Evolutionary conservation across 92 coral and sea anemone genomes (phyloP), one percentile per base, ranked within the genome.

Genomic region (Epizoanthus ramosus): DNA sequence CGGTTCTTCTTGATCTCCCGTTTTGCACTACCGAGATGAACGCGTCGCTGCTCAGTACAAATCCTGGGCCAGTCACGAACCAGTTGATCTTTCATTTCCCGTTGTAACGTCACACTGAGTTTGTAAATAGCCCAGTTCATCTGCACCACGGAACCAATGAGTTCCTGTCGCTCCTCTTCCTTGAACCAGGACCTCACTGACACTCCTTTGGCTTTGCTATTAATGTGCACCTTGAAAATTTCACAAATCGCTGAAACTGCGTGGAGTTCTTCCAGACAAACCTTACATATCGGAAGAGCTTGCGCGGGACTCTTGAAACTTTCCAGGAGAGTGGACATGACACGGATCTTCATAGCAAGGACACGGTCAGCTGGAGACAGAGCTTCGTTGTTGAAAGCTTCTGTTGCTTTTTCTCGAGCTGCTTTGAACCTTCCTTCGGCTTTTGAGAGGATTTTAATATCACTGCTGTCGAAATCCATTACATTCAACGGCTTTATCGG

Each of bases 251-350:
- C 58, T 39, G 80, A 17, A 71, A 83, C 19, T 21, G 71, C 58
- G 65, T 83, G 68, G 14, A 83, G 81, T 71, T 83, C 80, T 41
- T 63, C 22, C 23, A 83, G 71, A 59, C 76, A 83, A 63, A 73
- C 37, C 18, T 47, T 59, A 52, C 87, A 83, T 25, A 60, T 43
- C 0, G 25, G 73, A 2, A 59, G 57, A 15, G 80, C 81, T 35
- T 68, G 23, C 15, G 14, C 58, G 14, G 87, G 74, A 41, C 67
- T 79, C 41, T 83, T 72, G 50, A 83, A 52, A 45, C 81, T 58
- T 45, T 79, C 87, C 56, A 83, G 68, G 31, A 83, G 64, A 59
- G 87, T 58, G 28, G 80, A 72, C 43, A 73, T 12, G 50, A 73
- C 52, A 61, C 74, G 80, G 41, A 84, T 43, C 56, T 59, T 73